A percentile compares a stretch with the other conserved stretches of the same genome.
Conservation (phyloP, 2,797 vertebrate species). For the Molossus molossus region DNA sequence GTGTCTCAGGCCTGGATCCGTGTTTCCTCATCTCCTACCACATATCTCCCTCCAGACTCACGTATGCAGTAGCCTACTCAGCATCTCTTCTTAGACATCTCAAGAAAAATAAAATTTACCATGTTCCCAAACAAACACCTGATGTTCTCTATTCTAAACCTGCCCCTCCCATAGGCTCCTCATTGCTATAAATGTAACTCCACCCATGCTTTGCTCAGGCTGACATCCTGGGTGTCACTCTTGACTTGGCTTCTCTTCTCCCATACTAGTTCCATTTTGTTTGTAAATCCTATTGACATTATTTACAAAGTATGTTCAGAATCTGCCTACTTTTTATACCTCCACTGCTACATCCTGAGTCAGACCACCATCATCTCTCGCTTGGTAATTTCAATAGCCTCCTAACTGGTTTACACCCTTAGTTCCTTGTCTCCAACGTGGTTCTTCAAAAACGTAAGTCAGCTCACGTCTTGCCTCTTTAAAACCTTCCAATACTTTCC, state of each 20-base stretch:
- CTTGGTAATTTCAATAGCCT: not conserved
- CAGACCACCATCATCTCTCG: not conserved
- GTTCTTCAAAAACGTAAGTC: not conserved
- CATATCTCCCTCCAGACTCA: not conserved
- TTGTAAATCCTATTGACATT: not conserved
- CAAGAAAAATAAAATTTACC: not conserved
- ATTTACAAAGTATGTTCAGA: not conserved
- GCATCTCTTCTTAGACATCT: not conserved
- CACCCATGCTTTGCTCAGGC: not conserved
- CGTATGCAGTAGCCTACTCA: not conserved
- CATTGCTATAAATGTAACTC: not conserved
- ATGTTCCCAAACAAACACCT: not conserved
- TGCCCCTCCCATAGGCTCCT: not conserved
- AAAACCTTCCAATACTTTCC: not conserved
- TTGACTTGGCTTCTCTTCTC: not conserved
- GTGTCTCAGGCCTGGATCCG: not conserved
- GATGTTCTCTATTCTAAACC: not conserved
- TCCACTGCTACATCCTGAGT: not conserved
- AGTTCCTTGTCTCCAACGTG: not conserved
- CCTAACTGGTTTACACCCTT: not conserved
- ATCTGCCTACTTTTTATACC: not conserved
- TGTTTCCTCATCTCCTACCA: not conserved
- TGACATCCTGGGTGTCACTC: not conserved
- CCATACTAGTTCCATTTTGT: not conserved
- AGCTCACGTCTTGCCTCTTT: not conserved